Evolutionary conservation across 2,113 vertebrate species (phyloP), one percentile per base, ranked within the genome.

Genomic region (Ceratotherium simum): DNA sequence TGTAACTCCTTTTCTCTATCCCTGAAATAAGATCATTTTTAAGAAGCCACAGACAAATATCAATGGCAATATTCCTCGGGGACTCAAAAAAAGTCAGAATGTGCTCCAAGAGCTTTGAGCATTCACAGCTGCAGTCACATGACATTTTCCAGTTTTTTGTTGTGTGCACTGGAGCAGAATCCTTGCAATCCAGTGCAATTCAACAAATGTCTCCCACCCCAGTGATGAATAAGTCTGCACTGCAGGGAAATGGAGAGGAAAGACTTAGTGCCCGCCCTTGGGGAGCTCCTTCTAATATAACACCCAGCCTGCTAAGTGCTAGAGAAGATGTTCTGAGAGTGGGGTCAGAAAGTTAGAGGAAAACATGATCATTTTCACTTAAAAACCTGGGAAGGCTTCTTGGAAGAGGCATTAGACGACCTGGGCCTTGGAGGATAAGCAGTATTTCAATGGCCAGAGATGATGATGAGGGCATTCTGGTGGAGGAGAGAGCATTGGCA

Each of bases 111-210:
- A 82, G 10, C 56, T 98, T 76, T 79, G 70, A 94, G 86, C 36
- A 81, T 82, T 95, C 81, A 94, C 80, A 95, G 88, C 88, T 97
- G 88, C 64, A 98, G 95, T 87, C 97, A 95, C 33, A 95, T 14
- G 8, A 4, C 97, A 79, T 69, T 89, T 90, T 85, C 8, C 9
- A 89, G 17, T 65, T 85, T 51, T 92, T 39, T 25, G 92, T 93
- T 82, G 36, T 80, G 36, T 23, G 16, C 1, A 90, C 33, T 36
- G 9, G 8, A 25, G 16, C 25, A 56, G 62, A 76, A 51, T 78
- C 12, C 25, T 67, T 64, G 23, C 5, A 65, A 82, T 72, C 21
- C 16, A 51, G 58, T 72, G 54, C 25, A 81, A 31, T 65, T 92
- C 33, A 70, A 25, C 85, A 70, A 91, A 81, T 11, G 21, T 21